Evolutionary conservation across 2,113 vertebrate genomes (phyloP).

Genomic region (Prinia subflava): DNA sequence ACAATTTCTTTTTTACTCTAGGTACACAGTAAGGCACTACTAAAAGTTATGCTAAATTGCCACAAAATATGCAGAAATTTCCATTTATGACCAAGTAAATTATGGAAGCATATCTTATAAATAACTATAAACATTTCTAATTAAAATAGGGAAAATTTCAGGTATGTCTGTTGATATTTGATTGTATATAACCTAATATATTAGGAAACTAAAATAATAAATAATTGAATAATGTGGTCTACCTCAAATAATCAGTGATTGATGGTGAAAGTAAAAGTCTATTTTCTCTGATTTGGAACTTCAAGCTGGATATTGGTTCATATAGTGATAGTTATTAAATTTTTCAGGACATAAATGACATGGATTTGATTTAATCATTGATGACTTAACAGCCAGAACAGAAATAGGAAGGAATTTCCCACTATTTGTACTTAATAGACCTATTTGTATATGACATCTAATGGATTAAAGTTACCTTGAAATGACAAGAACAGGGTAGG

Average conservation of each 20-base stretch:
- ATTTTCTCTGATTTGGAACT: conserved; percentile 31
- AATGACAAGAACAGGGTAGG: background rate
- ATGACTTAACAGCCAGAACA: background rate
- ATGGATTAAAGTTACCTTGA: background rate
- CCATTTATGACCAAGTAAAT: conserved; percentile 55
- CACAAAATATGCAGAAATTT: conserved; percentile 45
- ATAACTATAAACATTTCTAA: conserved; percentile 52
- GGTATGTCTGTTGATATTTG: conserved; percentile 18
- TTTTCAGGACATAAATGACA: conserved; percentile 14
- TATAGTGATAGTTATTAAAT: conserved; percentile 7
- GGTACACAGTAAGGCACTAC: conserved; percentile 48
- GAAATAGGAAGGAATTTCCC: background rate
- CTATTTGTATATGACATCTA: background rate
- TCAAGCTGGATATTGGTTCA: conserved; percentile 23
- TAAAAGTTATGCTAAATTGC: conserved; percentile 53
- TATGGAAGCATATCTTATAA: conserved; percentile 54
- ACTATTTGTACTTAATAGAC: conserved; percentile 8
- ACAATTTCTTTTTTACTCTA: conserved; percentile 61
- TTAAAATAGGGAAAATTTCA: conserved; percentile 61
- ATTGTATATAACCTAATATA: conserved; percentile 57
- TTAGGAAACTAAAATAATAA: conserved; percentile 43
- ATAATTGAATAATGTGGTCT: conserved; percentile 67
- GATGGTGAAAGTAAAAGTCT: conserved; percentile 58
- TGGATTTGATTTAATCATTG: background rate
- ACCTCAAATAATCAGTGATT: conserved; percentile 68